Percentiles rank a stretch among this genome's conserved stretches.
phyloP scores from a whole-genome alignment of 2,797 vertebrate genomes.

The Rhincodon typus region DNA sequence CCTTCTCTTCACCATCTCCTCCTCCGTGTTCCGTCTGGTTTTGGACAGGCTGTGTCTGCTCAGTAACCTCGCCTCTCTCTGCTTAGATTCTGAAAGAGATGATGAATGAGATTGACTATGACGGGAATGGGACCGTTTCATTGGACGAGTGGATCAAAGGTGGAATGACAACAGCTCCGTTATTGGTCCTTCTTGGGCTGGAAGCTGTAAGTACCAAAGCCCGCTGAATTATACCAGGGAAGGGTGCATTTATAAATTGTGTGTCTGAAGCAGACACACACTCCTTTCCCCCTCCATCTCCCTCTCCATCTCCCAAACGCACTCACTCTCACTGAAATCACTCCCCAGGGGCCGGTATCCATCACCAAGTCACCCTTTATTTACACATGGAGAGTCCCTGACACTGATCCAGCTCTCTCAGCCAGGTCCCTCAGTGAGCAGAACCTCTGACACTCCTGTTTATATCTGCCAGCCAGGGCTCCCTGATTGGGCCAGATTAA shows the following conservation, averaged over 20 bases:
- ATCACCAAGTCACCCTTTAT: too few species aligned
- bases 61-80: neutral
- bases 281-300: too few species aligned
- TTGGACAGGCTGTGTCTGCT: neutral
- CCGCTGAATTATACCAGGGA: conserved; percentile 33
- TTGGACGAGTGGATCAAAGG: conserved; percentile 84
- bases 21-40: neutral
- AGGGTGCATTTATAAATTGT: too few species aligned
- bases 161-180: conserved; percentile 80
- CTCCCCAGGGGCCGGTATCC: too few species aligned
- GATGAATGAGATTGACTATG: conserved; percentile 85
- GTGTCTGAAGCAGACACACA: neutral
- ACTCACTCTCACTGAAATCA: neutral
- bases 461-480: too few species aligned
- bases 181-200: conserved; percentile 81
- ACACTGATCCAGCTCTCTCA: too few species aligned
- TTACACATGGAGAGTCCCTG: too few species aligned
- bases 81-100: conserved; percentile 83
- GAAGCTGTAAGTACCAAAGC: conserved; percentile 58
- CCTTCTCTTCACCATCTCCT: neutral
- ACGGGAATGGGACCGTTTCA: conserved; percentile 80
- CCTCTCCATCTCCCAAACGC: too few species aligned
- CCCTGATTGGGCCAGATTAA: too few species aligned
- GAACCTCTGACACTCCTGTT: too few species aligned
- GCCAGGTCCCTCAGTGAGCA: too few species aligned